Base-by-base conservation (phyloP, 2,113 vertebrate species). In the Myiagra hebetior region DNA sequence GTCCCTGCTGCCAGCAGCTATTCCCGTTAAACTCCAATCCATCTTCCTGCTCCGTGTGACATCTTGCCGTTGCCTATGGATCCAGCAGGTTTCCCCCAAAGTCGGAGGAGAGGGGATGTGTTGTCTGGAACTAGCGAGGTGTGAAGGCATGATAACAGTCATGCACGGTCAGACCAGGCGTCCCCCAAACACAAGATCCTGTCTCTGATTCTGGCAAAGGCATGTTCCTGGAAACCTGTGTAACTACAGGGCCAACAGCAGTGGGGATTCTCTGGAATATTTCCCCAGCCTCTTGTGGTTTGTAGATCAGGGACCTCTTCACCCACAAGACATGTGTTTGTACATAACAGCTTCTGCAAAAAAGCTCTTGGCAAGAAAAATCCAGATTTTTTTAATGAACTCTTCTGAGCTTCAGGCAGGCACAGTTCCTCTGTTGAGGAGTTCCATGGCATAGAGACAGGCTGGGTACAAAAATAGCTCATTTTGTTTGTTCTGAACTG, bases 81-180 rank as follows among this genome's bases (percentile, higher is more conserved):
- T 82, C 81, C 67, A 13, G 11, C 1, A 47, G 69, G 63, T 90
- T 87, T 91, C n/a, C n/a, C 73, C 64, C 52, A 24, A 17, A 53
- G 55, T 53, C 31, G 41, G 37, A 39, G 82, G 30, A 59, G 37
- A 84, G 27, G 31, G 72, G 59, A 31, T 2, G 15, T 33, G 50
- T 59, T 65, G 73, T 63, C 35, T 93, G 59, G 60, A 85, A 18
- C 67, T 28, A 47, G 69, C 3, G 59, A 93, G 84, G 42, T 67
- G 26, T 83, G 81, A 93, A 91, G 89, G 91, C 91, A 2, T 3
- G 5, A 0, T 11, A 17, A 11, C 1, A 24, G 68, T 41, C 2
- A 0, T 15, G 64, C 21, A 1, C 8, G 28, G 50, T 77, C 64
- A 35, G 20, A 22, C 4, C 37, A 30, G 72, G n/a, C 1, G 0